Conservation (phyloP, 2,113 vertebrate species). For the Hystrix cristata region DNA sequence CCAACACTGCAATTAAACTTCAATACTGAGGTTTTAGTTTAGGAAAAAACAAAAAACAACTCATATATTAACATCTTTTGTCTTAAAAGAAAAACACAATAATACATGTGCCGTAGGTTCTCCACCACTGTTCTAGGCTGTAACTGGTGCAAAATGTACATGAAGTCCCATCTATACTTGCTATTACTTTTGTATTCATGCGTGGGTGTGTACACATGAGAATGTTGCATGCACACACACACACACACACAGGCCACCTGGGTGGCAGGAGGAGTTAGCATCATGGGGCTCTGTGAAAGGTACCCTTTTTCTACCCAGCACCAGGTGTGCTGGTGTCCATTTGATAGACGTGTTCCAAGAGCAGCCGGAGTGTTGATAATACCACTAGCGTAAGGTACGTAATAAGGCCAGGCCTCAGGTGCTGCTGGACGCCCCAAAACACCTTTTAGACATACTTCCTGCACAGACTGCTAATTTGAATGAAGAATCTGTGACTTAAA, state of each 20-base stretch:
- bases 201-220: background rate
- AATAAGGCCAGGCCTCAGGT: background rate
- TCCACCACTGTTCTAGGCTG: background rate
- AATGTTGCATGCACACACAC: too few relatives aligned
- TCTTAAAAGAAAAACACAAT: background rate
- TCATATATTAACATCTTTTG: background rate
- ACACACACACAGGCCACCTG: background rate
- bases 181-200: background rate
- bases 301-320: background rate
- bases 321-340: background rate
- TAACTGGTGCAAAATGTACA: background rate
- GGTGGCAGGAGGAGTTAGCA: background rate
- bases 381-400: background rate
- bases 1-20: background rate
- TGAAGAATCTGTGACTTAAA: constrained; percentile 30
- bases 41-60: background rate
- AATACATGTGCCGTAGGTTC: background rate
- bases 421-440: background rate
- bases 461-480: background rate
- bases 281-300: background rate
- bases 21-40: background rate
- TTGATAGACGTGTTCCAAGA: background rate
- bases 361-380: background rate
- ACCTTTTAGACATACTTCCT: constrained; percentile 24
- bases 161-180: background rate